Conservation (phyloP, 2,113 vertebrate genomes). For the Mirza zaza region DNA sequence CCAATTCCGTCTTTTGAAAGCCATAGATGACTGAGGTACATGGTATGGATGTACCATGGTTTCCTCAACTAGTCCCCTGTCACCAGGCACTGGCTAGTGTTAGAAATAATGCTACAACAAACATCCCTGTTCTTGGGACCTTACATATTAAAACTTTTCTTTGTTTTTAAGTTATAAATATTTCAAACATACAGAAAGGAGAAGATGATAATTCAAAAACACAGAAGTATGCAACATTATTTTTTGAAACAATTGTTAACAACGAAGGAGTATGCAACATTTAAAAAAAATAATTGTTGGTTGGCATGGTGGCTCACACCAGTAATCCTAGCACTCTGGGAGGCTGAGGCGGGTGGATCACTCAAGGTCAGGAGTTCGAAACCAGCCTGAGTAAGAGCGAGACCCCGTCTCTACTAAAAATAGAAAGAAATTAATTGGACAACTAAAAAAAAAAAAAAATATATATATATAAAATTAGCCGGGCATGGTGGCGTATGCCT, state of each 20-base stretch:
- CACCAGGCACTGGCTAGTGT: neutral
- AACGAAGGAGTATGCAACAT: neutral
- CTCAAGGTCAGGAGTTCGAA: no score
- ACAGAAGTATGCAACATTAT: neutral
- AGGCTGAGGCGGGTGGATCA: no score
- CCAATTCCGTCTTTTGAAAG: neutral
- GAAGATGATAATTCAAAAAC: neutral
- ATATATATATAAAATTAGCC: no score
- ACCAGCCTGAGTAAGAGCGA: no score
- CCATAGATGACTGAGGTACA: neutral
- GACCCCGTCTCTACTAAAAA: no score
- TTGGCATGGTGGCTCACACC: no score
- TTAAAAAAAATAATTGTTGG: neutral
- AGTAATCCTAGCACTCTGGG: no score
- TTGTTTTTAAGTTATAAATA: neutral
- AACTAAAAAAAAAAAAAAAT: no score
- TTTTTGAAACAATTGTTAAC: neutral
- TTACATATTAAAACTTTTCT: neutral
- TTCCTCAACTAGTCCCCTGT: neutral
- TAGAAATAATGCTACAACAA: neutral
- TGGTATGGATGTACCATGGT: neutral
- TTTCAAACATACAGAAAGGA: neutral
- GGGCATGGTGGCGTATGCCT: no score
- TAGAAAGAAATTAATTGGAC: no score
- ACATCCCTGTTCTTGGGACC: neutral